A percentile compares a stretch with the other conserved stretches of the same genome.
phyloP scores from a whole-genome alignment of 1,140 invertebrate genomes.

The Condylostylus longicornis region DNA sequence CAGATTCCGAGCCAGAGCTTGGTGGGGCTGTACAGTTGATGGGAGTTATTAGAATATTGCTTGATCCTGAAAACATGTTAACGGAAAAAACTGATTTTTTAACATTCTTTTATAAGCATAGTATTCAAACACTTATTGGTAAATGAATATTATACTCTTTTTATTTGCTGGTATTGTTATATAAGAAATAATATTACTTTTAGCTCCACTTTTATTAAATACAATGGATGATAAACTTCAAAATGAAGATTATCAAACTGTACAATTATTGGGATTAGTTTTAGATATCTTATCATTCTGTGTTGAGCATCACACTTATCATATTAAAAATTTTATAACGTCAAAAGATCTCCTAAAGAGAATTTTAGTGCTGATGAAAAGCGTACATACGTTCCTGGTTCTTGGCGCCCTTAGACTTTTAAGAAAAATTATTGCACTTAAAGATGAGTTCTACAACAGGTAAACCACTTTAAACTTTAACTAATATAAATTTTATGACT shows the following conservation, averaged over 20 bases:
- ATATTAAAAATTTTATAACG: conserved; percentile 96
- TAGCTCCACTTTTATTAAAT: conserved; percentile 77
- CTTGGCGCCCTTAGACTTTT: conserved; percentile 91
- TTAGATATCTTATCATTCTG: conserved; percentile 96
- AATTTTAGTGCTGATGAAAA: conserved; percentile 93
- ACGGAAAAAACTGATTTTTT: conserved; percentile 96
- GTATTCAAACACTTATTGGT: conserved; percentile 88
- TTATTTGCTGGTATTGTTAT: background rate
- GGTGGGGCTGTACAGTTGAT: conserved; percentile 92
- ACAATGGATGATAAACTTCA: conserved; percentile 73
- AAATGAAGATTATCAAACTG: conserved; percentile 90
- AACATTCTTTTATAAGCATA: conserved; percentile 97
- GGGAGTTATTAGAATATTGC: conserved; percentile 78
- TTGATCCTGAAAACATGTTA: conserved; percentile 99
- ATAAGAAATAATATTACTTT: conserved; percentile 7
- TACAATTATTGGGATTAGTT: conserved; percentile 86
- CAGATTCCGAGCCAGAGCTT: conserved; percentile 73
- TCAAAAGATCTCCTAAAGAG: conserved; percentile 90
- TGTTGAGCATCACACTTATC: conserved; percentile 98
- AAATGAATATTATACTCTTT: conserved; percentile 16
- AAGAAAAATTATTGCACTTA: conserved; percentile 90
- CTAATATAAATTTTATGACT: background rate
- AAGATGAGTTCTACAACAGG: conserved; percentile 95
- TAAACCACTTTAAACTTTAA: conserved; percentile 15
- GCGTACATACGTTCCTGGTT: conserved; percentile 93